Base-by-base conservation (phyloP, 2,797 vertebrate species). In the Pipistrellus pipistrellus region DNA sequence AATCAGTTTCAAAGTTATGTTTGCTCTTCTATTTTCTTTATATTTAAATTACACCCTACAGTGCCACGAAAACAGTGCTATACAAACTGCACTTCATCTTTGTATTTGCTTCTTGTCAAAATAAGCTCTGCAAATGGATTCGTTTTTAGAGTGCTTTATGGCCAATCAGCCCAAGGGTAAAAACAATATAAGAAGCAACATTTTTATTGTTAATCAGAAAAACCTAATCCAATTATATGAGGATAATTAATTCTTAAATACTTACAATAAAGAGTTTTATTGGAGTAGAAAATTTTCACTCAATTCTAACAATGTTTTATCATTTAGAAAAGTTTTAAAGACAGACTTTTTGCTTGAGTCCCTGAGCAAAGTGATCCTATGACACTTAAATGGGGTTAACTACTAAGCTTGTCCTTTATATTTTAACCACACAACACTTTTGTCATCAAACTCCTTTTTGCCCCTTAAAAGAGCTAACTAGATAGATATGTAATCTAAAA, bases 51-150 rank as follows among this genome's bases (percentile, higher is more conserved):
- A 97, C 96, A 94, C 97, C 97, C 96, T 96, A 97, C 51, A 98
- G 98, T 97, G 95, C 93, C 95, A 96, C 97, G 96, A 98, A 96
- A 97, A 93, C 91, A 97, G 85, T 96, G 92, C 95, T 96, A 95
- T 90, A 95, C 95, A 97, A 98, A 98, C 97, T 96, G 96, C 95
- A 92, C 92, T 96, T 97, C 97, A 97, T 96, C 93, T 98, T 97
- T 98, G 93, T 97, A 96, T 98, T 98, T 97, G 97, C 97, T 98
- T 98, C 96, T 97, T 98, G 95, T 98, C 97, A 97, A 98, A 97
- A 98, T 98, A 98, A 98, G 97, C 96, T 97, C 97, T 96, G 97
- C 95, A 98, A 97, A 97, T 97, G 97, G 97, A 96, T 97, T 97
- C 98, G 96, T 97, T 98, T 98, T 97, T 97, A 97, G 95, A 97